phyloP scores from a whole-genome alignment of 2,113 vertebrate species.

The Clinocottus analis region DNA sequence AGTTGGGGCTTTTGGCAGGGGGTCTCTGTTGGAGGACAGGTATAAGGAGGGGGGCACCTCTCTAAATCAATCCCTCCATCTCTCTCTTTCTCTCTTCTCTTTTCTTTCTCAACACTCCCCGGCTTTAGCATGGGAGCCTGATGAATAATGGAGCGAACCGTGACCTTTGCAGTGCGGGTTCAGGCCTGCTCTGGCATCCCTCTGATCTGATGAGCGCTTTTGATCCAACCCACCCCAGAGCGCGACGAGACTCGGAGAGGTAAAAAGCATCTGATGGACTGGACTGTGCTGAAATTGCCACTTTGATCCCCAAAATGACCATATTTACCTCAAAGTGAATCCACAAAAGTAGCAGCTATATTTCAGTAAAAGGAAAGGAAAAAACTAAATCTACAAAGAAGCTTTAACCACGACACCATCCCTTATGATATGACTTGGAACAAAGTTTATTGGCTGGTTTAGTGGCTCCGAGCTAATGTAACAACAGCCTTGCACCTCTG shows the following conservation, averaged over 20 bases:
- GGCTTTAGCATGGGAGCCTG: conserved; percentile 55
- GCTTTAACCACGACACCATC: background rate
- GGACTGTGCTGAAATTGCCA: conserved; percentile 32
- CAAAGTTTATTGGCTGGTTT: conserved; percentile 34
- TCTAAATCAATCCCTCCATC: conserved; percentile 62
- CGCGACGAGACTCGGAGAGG: conserved; percentile 30
- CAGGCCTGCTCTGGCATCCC: conserved; percentile 50
- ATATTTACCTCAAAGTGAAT: conserved; percentile 58
- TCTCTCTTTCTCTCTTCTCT: conserved; percentile 19
- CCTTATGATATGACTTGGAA: conserved; percentile 12
- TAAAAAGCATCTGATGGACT: conserved; percentile 43
- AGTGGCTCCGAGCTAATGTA: conserved; percentile 27
- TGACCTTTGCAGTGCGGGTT: conserved; percentile 75
- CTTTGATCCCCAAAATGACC: conserved; percentile 60
- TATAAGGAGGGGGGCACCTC: conserved; percentile 27
- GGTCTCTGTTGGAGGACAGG: conserved; percentile 51
- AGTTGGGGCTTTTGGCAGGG: conserved; percentile 37
- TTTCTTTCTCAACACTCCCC: conserved; percentile 53
- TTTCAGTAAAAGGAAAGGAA: background rate
- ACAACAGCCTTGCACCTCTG: conserved; percentile 48
- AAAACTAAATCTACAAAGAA: conserved; percentile 6
- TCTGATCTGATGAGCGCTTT: conserved; percentile 71
- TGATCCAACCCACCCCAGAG: conserved; percentile 61
- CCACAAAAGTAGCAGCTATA: background rate
- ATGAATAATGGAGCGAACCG: conserved; percentile 75